Conservation (phyloP, 2,888 invertebrate genomes). For the Ferdinandea cuprea region DNA sequence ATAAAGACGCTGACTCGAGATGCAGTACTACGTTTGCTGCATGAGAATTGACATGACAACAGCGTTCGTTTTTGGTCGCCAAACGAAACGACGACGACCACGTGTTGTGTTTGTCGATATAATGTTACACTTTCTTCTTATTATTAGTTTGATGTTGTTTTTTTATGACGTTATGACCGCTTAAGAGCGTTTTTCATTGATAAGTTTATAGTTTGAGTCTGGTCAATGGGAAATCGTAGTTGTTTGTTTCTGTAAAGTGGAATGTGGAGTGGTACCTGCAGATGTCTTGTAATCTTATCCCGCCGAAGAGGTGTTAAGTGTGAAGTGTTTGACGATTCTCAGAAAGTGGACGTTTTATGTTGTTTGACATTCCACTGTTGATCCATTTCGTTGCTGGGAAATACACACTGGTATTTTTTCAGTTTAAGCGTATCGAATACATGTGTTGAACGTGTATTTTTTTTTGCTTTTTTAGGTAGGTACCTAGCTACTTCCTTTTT, state of each 20-base stretch:
- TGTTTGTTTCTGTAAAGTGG: not conserved
- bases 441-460: not conserved
- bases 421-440: not conserved
- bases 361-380: not conserved
- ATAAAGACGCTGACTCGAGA: conserved; percentile 2
- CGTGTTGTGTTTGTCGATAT: conserved; percentile 50
- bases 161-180: not conserved
- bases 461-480: too few relatives aligned
- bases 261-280: not conserved
- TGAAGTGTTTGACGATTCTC: conserved; percentile 24
- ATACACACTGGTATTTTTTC: not conserved
- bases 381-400: too few relatives aligned
- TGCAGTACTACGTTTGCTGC: too few relatives aligned
- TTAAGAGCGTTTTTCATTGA: conserved; percentile 58
- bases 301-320: conserved; percentile 38
- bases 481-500: too few relatives aligned
- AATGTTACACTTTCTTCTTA: conserved; percentile 46
- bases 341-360: conserved; percentile 22
- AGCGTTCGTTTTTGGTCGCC: conserved; percentile 10
- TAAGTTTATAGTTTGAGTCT: conserved; percentile 32
- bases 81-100: conserved; percentile 46
- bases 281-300: not conserved
- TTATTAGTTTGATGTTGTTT: conserved; percentile 37
- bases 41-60: conserved; percentile 20
- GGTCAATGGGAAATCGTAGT: conserved; percentile 14